Conservation (phyloP, 2,797 vertebrate genomes). For the Tiaroga cobitis region DNA sequence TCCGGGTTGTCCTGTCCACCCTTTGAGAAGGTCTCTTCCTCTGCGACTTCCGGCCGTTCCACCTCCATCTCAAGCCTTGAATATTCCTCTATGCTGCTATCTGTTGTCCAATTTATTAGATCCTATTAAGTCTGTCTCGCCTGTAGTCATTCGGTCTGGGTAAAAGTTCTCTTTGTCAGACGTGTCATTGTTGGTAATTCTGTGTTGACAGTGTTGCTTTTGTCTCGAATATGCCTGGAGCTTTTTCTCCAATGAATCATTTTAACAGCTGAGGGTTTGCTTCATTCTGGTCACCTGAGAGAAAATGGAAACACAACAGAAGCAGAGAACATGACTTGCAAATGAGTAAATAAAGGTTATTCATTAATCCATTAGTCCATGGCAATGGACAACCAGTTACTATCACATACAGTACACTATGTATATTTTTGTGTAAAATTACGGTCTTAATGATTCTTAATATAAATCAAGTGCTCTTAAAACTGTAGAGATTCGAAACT, state of each 20-base stretch:
- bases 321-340: constrained; percentile 20
- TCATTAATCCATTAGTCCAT: constrained; percentile 4
- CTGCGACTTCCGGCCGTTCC: constrained; percentile 77
- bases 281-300: constrained; percentile 59
- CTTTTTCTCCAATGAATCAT: constrained; percentile 46
- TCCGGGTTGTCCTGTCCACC: constrained; percentile 69
- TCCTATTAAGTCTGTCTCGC: constrained; percentile 46
- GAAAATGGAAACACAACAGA: constrained; percentile 33
- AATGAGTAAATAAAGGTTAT: constrained; percentile 26
- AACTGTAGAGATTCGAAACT: not conserved
- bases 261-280: constrained; percentile 30
- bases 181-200: constrained; percentile 42
- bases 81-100: constrained; percentile 40
- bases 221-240: constrained; percentile 38
- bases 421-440: not conserved
- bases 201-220: constrained; percentile 31
- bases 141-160: constrained; percentile 59
- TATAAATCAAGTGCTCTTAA: not conserved
- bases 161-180: constrained; percentile 44
- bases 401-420: not conserved
- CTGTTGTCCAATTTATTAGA: constrained; percentile 53
- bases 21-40: constrained; percentile 61
- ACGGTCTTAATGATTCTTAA: not conserved
- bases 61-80: constrained; percentile 76
- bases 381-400: not conserved